Conservation (phyloP, 2,797 vertebrate species). For the Lateolabrax maculatus region DNA sequence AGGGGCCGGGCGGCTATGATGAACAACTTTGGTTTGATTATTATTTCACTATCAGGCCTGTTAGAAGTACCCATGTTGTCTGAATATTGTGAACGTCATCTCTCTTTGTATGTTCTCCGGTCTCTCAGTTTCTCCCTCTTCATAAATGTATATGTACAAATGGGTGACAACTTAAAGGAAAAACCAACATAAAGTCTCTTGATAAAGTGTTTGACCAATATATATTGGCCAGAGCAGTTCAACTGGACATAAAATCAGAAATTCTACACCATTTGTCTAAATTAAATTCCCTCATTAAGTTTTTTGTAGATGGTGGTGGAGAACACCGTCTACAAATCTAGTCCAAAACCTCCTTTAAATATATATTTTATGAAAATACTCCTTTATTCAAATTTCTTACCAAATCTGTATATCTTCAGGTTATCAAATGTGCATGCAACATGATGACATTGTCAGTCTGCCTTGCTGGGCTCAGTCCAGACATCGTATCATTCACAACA, state of each 20-base stretch:
- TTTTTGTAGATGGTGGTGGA: not conserved
- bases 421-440: not conserved
- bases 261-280: no score
- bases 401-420: not conserved
- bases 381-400: not conserved
- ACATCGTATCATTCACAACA: not conserved
- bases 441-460: not conserved
- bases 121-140: not conserved
- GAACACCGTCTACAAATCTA: not conserved
- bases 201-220: not conserved
- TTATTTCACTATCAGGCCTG: conserved; percentile 47
- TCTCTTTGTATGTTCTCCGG: not conserved
- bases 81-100: not conserved
- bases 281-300: not conserved
- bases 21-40: conserved; percentile 70
- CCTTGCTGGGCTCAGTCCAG: not conserved
- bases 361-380: no score
- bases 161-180: not conserved
- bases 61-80: conserved; percentile 26
- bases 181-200: not conserved
- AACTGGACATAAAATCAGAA: no score
- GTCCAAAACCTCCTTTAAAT: no score
- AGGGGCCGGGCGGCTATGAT: conserved; percentile 64
- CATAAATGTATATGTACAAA: not conserved
- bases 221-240: not conserved